Base-by-base conservation (phyloP, 2,888 invertebrate genomes). In the Cephonodes hylas region DNA sequence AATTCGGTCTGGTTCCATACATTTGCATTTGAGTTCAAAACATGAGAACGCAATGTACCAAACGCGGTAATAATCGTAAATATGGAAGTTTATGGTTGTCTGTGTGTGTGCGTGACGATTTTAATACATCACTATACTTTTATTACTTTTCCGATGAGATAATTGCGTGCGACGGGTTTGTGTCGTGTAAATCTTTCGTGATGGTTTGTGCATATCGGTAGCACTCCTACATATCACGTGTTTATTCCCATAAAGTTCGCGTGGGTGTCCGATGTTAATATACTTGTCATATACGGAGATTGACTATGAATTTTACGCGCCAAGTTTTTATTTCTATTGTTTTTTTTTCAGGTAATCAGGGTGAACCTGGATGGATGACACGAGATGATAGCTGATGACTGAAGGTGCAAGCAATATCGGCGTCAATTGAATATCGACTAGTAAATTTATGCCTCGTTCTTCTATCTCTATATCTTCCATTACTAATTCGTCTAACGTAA, bases 51-150 rank as follows among this genome's bases (percentile, higher is more conserved):
- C 57, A 34, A 57, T 18, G 23, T 38, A 42, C 38, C 22, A 38
- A 57, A 57, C 38, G 57, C 31, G 48, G 65, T 45, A 60, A 72
- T 74, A 71, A 73, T 70, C 70, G 66, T 79, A 76, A 77, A 72
- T 71, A 73, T 66, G 66, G 66, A 67, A 67, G 67, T 78, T 75
- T 75, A 76, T 67, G 60, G 27, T 56, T 15, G 65, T 63, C 53
- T 60, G 59, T 62, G 65, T 46, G 64, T 64, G 66, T 75, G 76
- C 81, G 78, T 81, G 81, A 75, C 78, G 71, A 69, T 75, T 72
- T 70, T 64, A 75, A 78, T 80, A 75, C 63, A 60, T 62, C 57
- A 62, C 61, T 68, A 72, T 67, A 63, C 62, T 73, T 75, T 78
- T 77, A 75, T 61, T 65, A 66, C 66, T 63, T 62, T 66, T 70